Percentiles rank a stretch among this genome's conserved stretches.
Conservation (phyloP, 2,113 vertebrate species). For the Cyprinodon variegatus region DNA sequence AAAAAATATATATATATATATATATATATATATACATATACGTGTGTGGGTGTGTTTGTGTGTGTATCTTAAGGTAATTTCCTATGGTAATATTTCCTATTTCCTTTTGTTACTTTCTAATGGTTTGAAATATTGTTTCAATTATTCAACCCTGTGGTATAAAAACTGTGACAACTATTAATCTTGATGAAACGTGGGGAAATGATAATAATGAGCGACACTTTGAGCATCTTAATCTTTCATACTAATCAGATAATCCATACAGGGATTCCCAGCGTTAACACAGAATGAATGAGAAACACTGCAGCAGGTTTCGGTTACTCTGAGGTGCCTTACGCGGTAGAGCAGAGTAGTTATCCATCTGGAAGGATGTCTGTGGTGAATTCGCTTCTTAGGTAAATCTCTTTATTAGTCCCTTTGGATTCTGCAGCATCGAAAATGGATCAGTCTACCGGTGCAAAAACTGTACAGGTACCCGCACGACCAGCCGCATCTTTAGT, state of each 20-base stretch:
- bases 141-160: background rate
- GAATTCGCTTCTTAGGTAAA: slow-evolving; percentile 35
- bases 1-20: too few species aligned
- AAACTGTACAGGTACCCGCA: slow-evolving; percentile 55
- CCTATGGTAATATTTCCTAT: background rate
- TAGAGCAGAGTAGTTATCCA: slow-evolving; percentile 78
- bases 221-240: background rate
- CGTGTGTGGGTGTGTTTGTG: background rate
- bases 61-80: background rate
- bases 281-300: slow-evolving; percentile 19
- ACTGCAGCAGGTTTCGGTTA: slow-evolving; percentile 57
- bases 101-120: background rate
- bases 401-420: slow-evolving; percentile 33
- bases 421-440: slow-evolving; percentile 42
- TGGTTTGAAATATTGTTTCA: background rate
- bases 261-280: slow-evolving; percentile 12
- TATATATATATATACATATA: background rate
- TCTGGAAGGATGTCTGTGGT: slow-evolving; percentile 59
- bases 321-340: slow-evolving; percentile 67
- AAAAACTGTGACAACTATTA: background rate
- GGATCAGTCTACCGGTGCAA: slow-evolving; percentile 60
- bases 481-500: slow-evolving; percentile 62
- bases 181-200: background rate
- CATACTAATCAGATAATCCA: slow-evolving; percentile 3
- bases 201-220: slow-evolving; percentile 5